These are phyloP conservation scores for Alligator mississippiensis DNA, from an alignment of 2,113 vertebrate genomes.

Conservation along the genomic window DNA sequence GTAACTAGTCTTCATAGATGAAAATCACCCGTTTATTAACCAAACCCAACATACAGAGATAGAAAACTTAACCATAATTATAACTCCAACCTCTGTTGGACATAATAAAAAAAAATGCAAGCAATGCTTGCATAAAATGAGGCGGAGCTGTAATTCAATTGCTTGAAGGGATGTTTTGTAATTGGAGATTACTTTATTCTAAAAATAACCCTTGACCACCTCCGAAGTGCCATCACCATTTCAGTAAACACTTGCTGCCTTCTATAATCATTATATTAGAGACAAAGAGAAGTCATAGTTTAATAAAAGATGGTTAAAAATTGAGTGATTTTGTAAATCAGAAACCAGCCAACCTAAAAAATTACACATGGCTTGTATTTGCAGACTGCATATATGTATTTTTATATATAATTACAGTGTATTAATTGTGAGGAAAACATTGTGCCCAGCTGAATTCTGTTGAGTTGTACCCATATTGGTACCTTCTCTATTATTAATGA, in stretches of 20 bases:
- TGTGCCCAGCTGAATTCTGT: not conserved
- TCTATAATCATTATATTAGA: not conserved
- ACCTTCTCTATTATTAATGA: not conserved
- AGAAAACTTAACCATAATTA: not conserved
- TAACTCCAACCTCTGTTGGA: not conserved
- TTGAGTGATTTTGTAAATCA: not conserved
- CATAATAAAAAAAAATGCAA: not conserved
- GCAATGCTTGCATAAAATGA: not conserved
- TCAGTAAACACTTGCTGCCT: not conserved
- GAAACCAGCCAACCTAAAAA: not conserved
- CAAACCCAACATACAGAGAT: not conserved
- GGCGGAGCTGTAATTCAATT: not conserved
- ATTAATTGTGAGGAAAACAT: not conserved
- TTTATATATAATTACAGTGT: not conserved
- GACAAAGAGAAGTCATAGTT: not conserved
- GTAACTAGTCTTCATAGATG: not conserved
- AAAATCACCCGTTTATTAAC: not conserved
- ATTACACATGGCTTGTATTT: not conserved
- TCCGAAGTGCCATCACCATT: not conserved
- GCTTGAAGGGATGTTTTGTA: not conserved
- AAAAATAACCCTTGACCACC: not conserved
- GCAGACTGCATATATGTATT: not conserved
- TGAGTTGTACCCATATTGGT: not conserved
- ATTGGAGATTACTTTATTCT: accelerated
- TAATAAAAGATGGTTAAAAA: not conserved